Evolutionary conservation across 1,140 invertebrate species (phyloP).

Genomic region (Trinorchestia longiramus): DNA sequence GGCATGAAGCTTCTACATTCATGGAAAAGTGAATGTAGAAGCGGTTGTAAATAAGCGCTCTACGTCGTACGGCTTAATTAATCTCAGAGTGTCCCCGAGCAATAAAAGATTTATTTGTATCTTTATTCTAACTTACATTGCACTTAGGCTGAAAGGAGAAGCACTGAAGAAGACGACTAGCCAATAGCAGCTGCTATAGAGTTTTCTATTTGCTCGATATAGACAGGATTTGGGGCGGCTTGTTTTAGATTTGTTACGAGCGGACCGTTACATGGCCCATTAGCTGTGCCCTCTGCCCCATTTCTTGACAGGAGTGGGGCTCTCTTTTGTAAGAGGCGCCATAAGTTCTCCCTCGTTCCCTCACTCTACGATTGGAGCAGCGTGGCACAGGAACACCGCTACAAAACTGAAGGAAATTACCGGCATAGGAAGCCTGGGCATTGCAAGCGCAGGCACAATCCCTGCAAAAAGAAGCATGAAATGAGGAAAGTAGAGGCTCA

Average conservation of each 20-base stretch:
- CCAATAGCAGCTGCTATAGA: background rate
- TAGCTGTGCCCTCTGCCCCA: constrained; percentile 39
- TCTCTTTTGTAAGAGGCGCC: constrained; percentile 21
- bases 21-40: background rate
- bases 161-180: background rate
- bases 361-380: too few relatives aligned
- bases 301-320: constrained; percentile 2
- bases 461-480: too few relatives aligned
- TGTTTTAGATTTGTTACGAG: constrained; percentile 36
- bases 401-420: too few relatives aligned
- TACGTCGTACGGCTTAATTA: background rate
- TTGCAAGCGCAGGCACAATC: too few relatives aligned
- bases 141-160: background rate
- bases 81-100: background rate
- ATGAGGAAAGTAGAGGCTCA: too few relatives aligned
- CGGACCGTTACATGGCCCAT: constrained; percentile 16
- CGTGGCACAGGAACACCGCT: too few relatives aligned
- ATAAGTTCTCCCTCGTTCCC: too few relatives aligned
- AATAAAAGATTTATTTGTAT: background rate
- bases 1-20: background rate
- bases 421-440: too few relatives aligned
- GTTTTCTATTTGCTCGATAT: background rate
- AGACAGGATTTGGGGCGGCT: background rate
- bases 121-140: background rate
- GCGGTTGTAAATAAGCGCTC: background rate